Evolutionary conservation across 2,888 invertebrate species (phyloP).

Genomic region (Isoperla grammatica): DNA sequence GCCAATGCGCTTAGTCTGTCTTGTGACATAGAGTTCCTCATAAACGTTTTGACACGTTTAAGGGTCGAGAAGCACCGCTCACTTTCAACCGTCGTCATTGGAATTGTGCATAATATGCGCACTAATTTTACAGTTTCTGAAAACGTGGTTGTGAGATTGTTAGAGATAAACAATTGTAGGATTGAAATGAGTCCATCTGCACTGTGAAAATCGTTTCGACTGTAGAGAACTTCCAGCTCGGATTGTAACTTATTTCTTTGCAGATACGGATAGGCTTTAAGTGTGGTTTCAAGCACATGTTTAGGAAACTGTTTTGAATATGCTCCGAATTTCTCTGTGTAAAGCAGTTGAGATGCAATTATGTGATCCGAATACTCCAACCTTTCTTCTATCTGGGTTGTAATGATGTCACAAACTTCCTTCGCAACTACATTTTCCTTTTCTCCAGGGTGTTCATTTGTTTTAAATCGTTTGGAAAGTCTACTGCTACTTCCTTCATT

Average conservation of each 20-base stretch:
- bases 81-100: slow-evolving; percentile 32
- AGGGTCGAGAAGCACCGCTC: too few species aligned
- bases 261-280: slow-evolving; percentile 29
- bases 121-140: slow-evolving; percentile 34
- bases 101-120: slow-evolving; percentile 34
- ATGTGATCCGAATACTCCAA: slow-evolving; percentile 35
- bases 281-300: neutral
- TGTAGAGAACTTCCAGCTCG: slow-evolving; percentile 34
- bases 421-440: slow-evolving; percentile 26
- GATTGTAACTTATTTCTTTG: slow-evolving; percentile 33
- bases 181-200: slow-evolving; percentile 26
- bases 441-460: neutral
- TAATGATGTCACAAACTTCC: slow-evolving; percentile 36
- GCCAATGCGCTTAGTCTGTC: too few species aligned
- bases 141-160: slow-evolving; percentile 33
- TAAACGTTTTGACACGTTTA: too few species aligned
- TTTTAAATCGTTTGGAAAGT: slow-evolving; percentile 7
- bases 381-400: slow-evolving; percentile 32
- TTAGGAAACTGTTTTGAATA: slow-evolving; percentile 21
- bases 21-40: too few species aligned
- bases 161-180: slow-evolving; percentile 30
- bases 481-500: too few species aligned
- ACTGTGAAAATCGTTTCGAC: slow-evolving; percentile 32
- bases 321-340: slow-evolving; percentile 31
- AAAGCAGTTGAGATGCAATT: slow-evolving; percentile 33